Evolutionary conservation across 2,888 invertebrate species (phyloP), one percentile per base, ranked within the genome.

Genomic region (Ochlodes sylvanus): DNA sequence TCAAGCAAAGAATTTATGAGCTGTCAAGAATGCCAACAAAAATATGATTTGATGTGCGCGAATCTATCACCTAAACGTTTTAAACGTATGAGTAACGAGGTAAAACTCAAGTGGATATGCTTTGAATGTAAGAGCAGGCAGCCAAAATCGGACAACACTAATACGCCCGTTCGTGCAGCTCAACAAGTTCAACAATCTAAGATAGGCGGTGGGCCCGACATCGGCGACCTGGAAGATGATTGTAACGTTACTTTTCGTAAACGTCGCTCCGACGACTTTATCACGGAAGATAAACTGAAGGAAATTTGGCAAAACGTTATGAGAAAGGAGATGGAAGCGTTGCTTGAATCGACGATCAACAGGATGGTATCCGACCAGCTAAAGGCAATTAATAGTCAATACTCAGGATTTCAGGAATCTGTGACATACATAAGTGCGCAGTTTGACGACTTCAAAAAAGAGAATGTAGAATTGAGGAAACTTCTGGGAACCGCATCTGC

Each of bases 91-190:
- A 58, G n/a, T 19, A 27, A 50, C 3, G 67, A 68, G 6, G 27
- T 1, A 2, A 68, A 62, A 42, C 4, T 15, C 1, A 61, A 61
- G 10, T 68, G 67, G 67, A 68, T 6, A 47, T 68, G 67, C 44
- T 34, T 15, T 7, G 56, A 61, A 7, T 68, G 67, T 14, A 68
- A 56, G 34, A 62, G 67, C 21, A 68, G 55, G 17, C 32, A 34
- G 15, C 62, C 67, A 5, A 68, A 68, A 17, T 7, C n/a, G 0
- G 56, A 55, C 19, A 68, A 68, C 19, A 55, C 56, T 1, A 56
- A 68, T 15, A 67, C 67, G 0, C 67, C 61, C 4, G 47, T 68
- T 14, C 60, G 60, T 44, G 10, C 41, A 15, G 32, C 41, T 19
- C 27, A 27, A 27, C 27, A 27, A 27, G 27, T 27, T 4, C 12